Base-by-base conservation (phyloP, 2,888 invertebrate species). In the Allygus modestus region DNA sequence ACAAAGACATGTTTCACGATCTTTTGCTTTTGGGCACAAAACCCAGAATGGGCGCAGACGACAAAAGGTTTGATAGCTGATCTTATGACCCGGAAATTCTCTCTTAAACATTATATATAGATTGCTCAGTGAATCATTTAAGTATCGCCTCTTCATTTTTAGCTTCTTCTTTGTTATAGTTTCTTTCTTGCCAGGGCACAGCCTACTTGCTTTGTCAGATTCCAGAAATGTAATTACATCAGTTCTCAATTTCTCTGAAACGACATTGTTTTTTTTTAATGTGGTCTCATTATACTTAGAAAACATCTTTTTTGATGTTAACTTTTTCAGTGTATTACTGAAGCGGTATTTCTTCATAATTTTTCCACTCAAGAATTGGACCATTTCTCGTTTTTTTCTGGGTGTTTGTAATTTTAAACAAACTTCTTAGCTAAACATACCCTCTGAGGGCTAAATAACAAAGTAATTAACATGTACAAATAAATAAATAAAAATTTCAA, bases 1-100 rank as follows among this genome's bases (percentile, higher is more conserved):
- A 81, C 81, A 81, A 11, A 81, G 41, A 81, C 81, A 81, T 41
- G 81, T 81, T 17, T 81, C 81, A 41, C 81, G 37, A 81, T 54
- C 26, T 54, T 81, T 81, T 20, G 20, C 17, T 41, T 81, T 26
- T 28, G 54, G 81, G 31, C n/a, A 41, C 43, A 26, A 17, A 65
- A 81, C 65, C 81, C 81, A 81, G 28, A 61, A 81, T 17, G 81
- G 61, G 12, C 81, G n/a, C 51, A 81, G 43, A 15, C 28, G 12
- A 61, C 61, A 81, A 43, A 81, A 81, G n/a, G n/a, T 81, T 12
- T 54, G 15, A 26, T 81, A 81, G 81, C 81, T 81, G 43, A 81
- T 51, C 12, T 54, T 51, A 15, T 33, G 81, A 17, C 54, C 37
- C 20, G 20, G 81, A 20, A 51, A 51, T 12, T 51, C n/a, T n/a